Conservation (phyloP, 1,140 invertebrate genomes). For the Euura lappo region DNA sequence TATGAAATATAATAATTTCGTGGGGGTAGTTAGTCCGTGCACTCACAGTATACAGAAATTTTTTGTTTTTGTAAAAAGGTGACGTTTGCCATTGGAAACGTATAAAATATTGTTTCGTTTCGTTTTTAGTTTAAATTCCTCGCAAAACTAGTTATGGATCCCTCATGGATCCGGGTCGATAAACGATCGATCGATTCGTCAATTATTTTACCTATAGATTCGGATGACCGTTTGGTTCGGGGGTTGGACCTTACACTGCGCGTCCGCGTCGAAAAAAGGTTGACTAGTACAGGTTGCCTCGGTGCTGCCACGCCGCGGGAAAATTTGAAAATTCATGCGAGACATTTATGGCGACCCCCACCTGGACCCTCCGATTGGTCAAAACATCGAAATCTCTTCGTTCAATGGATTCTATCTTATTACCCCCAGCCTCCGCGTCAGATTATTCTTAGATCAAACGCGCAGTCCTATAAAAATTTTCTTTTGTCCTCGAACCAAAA, state of each 20-base stretch:
- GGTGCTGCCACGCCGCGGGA: constrained; percentile 44
- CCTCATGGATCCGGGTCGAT: neutral
- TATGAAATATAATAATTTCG: neutral
- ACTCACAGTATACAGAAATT: neutral
- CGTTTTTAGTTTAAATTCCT: neutral
- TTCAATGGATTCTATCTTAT: neutral
- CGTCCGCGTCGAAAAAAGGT: constrained; percentile 52
- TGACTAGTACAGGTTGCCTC: constrained; percentile 53
- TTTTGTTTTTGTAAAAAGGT: neutral
- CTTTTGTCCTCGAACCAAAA: too few relatives aligned
- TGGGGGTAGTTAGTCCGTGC: neutral
- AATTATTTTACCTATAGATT: constrained; percentile 56
- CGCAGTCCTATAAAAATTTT: too few relatives aligned
- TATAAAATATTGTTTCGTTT: too few relatives aligned
- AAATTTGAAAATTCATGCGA: constrained; percentile 34
- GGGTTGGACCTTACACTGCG: constrained; percentile 60
- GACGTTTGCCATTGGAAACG: neutral
- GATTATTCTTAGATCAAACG: too few relatives aligned
- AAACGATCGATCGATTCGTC: constrained; percentile 21
- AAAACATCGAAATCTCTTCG: neutral
- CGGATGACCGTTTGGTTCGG: constrained; percentile 62
- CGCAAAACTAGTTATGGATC: neutral
- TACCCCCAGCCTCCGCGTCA: neutral
- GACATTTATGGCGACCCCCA: constrained; percentile 59
- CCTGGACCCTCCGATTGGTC: constrained; percentile 12